Conservation (phyloP, 1,140 invertebrate species). For the Orius insidiosus region DNA sequence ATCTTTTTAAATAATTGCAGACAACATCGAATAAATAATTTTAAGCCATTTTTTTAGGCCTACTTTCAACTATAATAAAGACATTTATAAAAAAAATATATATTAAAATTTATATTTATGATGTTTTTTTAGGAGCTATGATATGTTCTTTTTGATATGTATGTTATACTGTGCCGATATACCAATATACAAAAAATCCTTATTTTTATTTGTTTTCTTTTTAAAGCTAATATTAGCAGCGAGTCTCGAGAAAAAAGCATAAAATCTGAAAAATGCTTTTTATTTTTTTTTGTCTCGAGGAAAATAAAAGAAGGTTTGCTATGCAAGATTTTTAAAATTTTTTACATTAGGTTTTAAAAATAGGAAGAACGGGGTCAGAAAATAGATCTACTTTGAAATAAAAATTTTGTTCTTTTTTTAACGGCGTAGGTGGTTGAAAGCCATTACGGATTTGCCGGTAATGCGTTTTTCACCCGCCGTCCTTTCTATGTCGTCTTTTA, state of each 20-base stretch:
- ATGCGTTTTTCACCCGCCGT: conserved; percentile 63
- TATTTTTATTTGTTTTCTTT: neutral
- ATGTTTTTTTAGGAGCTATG: conserved; percentile 13
- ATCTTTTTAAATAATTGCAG: too few species aligned
- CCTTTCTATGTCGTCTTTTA: conserved; percentile 49
- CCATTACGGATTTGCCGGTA: conserved; percentile 30
- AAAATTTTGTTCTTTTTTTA: neutral
- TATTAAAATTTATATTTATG: too few species aligned
- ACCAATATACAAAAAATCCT: conserved; percentile 3
- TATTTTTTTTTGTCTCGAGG: neutral
- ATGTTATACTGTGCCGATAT: conserved; percentile 15
- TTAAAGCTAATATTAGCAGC: neutral
- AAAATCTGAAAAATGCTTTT: neutral
- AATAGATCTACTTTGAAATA: neutral
- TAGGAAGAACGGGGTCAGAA: neutral
- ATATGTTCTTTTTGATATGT: conserved; percentile 14
- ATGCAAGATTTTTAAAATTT: neutral
- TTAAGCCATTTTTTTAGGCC: too few species aligned
- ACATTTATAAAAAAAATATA: too few species aligned
- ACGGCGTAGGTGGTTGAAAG: conserved; percentile 4
- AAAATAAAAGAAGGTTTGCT: neutral
- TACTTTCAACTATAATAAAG: too few species aligned
- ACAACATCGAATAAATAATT: too few species aligned
- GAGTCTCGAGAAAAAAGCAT: neutral
- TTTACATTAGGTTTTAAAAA: neutral